Evolutionary conservation across 2,888 invertebrate genomes (phyloP), one percentile per base, ranked within the genome.

Genomic region (Sabatieria punctata): DNA sequence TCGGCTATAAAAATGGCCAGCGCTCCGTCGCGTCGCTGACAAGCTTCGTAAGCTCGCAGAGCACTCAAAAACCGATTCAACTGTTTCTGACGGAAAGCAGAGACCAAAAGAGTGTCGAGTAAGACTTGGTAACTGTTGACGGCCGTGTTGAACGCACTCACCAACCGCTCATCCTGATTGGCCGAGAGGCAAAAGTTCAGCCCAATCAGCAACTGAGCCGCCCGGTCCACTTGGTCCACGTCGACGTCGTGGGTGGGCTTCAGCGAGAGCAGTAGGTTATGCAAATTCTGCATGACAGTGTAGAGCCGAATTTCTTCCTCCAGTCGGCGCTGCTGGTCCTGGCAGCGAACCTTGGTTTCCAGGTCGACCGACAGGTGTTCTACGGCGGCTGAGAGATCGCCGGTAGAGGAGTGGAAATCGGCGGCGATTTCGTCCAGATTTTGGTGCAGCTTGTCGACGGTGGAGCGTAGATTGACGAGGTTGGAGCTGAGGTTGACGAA

Each of bases 401-500:
- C 15, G 22, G 43, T 36, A 11, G 35, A 19, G 15, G 11, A 4
- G 27, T 43, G 15, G 21, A 45, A 45, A 11, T 45, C 37, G n/a
- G 8, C 22, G 18, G 45, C 4, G 8, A 45, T 40, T 6, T 45
- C 39, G 6, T 6, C 39, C n/a, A 26, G n/a, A 43, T 61, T 56
- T 33, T 49, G 45, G 6, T 54, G 52, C 19, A 62, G 54, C 45
- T 61, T 60, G 49, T 55, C 57, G 23, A 63, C 51, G 11, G 54
- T 52, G 4, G 57, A 56, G 26, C 60, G 54, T 19, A 63, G 49
- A 38, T 57, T 58, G 53, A 71, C 88, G 55, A 95, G 74, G 66
- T 89, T 89, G 40, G 86, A 86, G 4, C 93, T 91, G 40, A 97
- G 73, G 71, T 88, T 89, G 4, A 95, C 89, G 71, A 95, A 95